phyloP scores from a whole-genome alignment of 2,797 vertebrate genomes.

The Melopsittacus undulatus region DNA sequence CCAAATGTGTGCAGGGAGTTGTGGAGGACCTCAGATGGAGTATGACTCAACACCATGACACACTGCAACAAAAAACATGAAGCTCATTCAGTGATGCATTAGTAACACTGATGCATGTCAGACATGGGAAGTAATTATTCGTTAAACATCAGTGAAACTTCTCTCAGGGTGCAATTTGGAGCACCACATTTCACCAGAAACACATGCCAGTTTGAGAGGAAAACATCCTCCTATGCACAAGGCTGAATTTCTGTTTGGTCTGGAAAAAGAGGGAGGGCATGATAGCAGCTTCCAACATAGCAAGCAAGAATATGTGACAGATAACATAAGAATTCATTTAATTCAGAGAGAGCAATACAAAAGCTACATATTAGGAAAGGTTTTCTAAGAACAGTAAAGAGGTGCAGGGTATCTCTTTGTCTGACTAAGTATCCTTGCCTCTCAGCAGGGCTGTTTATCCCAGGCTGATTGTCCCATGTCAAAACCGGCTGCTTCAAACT shows the following conservation, averaged over 20 bases:
- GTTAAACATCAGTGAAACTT: background rate
- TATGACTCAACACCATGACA: constrained; percentile 25
- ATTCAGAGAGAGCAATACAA: background rate
- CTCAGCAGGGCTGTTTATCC: constrained; percentile 17
- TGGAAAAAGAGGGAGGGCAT: background rate
- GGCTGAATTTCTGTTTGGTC: background rate
- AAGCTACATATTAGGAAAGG: background rate
- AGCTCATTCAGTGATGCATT: background rate
- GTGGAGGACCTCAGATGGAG: background rate
- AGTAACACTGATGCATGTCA: background rate
- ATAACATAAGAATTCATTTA: background rate
- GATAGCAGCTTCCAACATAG: background rate
- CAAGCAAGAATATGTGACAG: constrained; percentile 7
- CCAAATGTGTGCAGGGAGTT: background rate
- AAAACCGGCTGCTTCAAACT: background rate
- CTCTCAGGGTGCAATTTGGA: background rate
- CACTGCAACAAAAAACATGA: background rate
- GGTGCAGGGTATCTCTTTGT: constrained; percentile 24
- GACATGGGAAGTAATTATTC: background rate
- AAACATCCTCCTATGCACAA: background rate
- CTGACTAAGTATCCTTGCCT: constrained; percentile 32
- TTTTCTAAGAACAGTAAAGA: constrained; percentile 17
- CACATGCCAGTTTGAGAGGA: background rate
- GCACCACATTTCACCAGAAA: background rate
- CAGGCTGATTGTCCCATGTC: background rate